phyloP scores from a whole-genome alignment of 2,113 vertebrate genomes.

The Spilogale gracilis region DNA sequence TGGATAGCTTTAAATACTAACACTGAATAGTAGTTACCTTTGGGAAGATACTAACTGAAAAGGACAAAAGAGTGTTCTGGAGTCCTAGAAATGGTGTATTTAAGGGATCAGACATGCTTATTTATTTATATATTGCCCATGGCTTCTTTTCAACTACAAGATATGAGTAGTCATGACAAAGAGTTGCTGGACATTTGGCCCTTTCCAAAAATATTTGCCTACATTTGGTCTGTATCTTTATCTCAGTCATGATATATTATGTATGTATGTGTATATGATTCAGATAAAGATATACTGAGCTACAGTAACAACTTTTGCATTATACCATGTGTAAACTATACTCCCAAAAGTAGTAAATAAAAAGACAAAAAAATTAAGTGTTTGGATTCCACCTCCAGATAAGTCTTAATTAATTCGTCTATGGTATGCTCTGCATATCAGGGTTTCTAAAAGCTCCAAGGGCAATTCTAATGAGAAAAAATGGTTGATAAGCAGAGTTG shows the following conservation, averaged over 20 bases:
- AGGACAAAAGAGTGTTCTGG: neutral
- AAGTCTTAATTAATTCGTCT: constrained; percentile 20
- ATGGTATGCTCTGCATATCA: neutral
- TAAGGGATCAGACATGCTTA: neutral
- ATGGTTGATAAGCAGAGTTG: neutral
- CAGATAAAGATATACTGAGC: neutral
- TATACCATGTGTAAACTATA: neutral
- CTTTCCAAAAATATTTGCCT: neutral
- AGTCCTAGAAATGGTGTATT: neutral
- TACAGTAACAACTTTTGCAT: neutral
- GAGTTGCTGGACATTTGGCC: neutral
- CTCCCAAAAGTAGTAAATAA: neutral
- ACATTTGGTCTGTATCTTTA: neutral
- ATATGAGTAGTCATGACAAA: neutral
- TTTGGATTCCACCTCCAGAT: neutral
- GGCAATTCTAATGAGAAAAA: constrained; percentile 35
- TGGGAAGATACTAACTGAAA: neutral
- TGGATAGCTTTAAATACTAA: neutral
- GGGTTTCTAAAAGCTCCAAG: neutral
- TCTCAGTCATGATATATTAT: neutral
- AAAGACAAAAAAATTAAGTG: neutral
- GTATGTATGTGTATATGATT: neutral
- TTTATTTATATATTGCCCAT: neutral
- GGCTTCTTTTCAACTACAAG: neutral
- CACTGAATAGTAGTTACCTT: neutral